These are phyloP conservation scores for Psammodynastes pulverulentus DNA, from an alignment of 2,113 vertebrate species.

Conservation along the genomic window DNA sequence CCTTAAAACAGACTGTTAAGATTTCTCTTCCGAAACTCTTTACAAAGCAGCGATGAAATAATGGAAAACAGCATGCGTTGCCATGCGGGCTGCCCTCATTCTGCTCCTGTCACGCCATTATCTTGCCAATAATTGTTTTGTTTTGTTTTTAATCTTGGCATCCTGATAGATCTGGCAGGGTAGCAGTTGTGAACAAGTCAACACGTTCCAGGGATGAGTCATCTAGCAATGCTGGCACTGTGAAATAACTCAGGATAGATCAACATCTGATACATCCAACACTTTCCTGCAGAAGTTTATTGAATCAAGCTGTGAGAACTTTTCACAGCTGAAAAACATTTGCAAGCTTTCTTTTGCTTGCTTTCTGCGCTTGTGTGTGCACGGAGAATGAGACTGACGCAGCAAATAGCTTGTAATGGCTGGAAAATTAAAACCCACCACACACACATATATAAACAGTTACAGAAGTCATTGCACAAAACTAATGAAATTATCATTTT, in stretches of 20 bases:
- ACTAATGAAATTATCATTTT: slow-evolving; percentile 58
- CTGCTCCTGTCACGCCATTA: not conserved
- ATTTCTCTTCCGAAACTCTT: not conserved
- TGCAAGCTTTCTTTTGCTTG: slow-evolving; percentile 25
- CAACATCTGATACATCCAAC: not conserved
- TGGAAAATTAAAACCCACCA: slow-evolving; percentile 44
- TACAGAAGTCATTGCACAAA: slow-evolving; percentile 52
- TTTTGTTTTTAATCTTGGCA: not conserved
- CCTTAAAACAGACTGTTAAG: not conserved
- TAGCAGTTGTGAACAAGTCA: not conserved
- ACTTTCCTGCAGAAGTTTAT: not conserved
- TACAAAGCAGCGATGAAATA: not conserved
- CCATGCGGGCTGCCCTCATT: not conserved
- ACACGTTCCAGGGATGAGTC: not conserved
- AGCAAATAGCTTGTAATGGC: slow-evolving; percentile 59
- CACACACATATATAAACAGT: slow-evolving; percentile 28
- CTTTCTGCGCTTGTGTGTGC: slow-evolving; percentile 45
- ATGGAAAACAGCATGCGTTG: not conserved
- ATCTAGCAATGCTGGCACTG: not conserved
- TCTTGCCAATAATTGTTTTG: not conserved
- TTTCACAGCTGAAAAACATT: not conserved
- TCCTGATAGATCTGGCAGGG: not conserved
- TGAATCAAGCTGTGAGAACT: not conserved
- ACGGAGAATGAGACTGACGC: slow-evolving; percentile 41
- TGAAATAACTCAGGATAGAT: not conserved